Conservation (phyloP, 2,797 vertebrate genomes). For the Hoplostethus mediterraneus region DNA sequence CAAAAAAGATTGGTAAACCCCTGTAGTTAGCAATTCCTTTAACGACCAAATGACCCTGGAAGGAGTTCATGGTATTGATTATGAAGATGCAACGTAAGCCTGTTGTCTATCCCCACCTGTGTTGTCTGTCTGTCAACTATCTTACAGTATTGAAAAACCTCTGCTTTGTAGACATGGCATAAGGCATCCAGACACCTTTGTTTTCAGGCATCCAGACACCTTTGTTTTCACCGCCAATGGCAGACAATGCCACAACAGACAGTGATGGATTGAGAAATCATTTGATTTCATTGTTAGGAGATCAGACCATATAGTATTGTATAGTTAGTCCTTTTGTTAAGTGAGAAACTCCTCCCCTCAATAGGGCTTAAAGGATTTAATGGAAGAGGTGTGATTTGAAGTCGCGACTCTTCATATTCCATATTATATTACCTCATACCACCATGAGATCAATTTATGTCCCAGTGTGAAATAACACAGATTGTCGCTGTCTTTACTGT, state of each 20-base stretch:
- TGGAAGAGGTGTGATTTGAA: neutral
- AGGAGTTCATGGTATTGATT: neutral
- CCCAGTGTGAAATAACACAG: conserved; percentile 43
- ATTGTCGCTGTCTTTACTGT: conserved; percentile 23
- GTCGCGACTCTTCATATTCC: conserved; percentile 6
- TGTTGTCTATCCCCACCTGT: conserved; percentile 11
- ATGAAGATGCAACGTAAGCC: neutral
- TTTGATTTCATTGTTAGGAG: neutral
- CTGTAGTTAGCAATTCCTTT: neutral
- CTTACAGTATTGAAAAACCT: neutral
- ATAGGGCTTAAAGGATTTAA: neutral
- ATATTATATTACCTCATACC: conserved; percentile 22
- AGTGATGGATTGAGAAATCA: neutral
- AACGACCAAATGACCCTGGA: neutral
- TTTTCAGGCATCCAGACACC: conserved; percentile 5
- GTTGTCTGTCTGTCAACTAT: neutral
- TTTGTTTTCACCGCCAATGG: conserved; percentile 29
- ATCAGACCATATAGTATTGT: neutral
- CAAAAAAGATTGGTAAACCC: neutral
- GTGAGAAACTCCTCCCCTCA: neutral
- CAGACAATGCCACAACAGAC: neutral
- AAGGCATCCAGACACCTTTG: too few species aligned
- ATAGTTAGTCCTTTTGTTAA: neutral
- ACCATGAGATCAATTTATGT: conserved; percentile 31
- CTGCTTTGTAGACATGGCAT: conserved; percentile 24